These are phyloP conservation scores for Corythornis cristatus DNA, from an alignment of 2,113 vertebrate species.

Conservation along the genomic window DNA sequence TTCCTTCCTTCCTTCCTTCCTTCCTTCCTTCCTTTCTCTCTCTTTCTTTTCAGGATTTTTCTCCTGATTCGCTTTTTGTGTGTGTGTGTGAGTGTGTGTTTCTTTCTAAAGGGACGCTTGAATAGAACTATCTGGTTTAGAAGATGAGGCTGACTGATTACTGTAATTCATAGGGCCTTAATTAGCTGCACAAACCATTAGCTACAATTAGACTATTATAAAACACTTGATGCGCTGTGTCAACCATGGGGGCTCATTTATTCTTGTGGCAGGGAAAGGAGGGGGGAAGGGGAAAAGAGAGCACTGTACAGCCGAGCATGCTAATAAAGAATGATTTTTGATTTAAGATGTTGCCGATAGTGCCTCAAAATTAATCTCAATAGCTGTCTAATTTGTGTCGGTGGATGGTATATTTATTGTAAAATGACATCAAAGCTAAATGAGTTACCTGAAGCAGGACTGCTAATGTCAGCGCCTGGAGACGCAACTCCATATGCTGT, in stretches of 20 bases:
- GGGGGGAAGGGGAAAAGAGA: conserved; percentile 59
- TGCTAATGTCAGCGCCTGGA: conserved; percentile 80
- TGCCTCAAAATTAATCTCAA: conserved; percentile 88
- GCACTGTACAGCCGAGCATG: conserved; percentile 70
- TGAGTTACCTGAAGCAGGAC: conserved; percentile 85
- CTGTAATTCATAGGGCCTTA: conserved; percentile 99
- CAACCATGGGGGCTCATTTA: conserved; percentile 86
- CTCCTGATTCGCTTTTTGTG: neutral
- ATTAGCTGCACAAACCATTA: conserved; percentile 99
- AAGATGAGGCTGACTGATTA: conserved; percentile 97
- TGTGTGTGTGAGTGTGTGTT: conserved; percentile 12
- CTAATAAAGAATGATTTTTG: conserved; percentile 87
- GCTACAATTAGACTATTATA: conserved; percentile 99
- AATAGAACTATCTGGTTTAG: conserved; percentile 84
- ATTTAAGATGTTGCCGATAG: conserved; percentile 87
- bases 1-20: no score
- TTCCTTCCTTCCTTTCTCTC: conserved; percentile 29
- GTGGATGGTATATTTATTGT: conserved; percentile 88
- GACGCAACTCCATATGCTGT: conserved; percentile 77
- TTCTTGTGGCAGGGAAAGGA: conserved; percentile 78
- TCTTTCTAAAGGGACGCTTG: conserved; percentile 75
- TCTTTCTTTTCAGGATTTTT: conserved; percentile 45
- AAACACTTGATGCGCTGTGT: conserved; percentile 91
- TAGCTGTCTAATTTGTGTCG: conserved; percentile 89
- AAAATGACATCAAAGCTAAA: conserved; percentile 86